Base-by-base conservation (phyloP, 2,113 vertebrate species). In the Colinus virginianus region DNA sequence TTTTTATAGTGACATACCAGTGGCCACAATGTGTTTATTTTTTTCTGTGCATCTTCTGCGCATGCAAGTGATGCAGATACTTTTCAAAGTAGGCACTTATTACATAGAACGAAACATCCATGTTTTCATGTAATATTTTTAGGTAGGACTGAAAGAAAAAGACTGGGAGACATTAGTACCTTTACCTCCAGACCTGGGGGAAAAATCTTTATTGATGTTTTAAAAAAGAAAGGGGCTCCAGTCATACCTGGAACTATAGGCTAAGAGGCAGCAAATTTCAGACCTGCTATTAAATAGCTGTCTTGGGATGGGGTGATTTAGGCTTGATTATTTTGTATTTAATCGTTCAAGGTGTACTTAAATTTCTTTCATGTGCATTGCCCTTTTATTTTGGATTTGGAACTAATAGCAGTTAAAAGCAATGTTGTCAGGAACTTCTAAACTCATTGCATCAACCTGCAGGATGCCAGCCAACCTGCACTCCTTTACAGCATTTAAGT, bases 51-150 rank as follows among this genome's bases (percentile, higher is more conserved):
- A 28, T 70, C n/a, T 53, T 63, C 36, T 64, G 14, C 58, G 18
- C 58, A 18, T 22, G 2, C 43, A 76, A 92, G 26, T 45, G 36
- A 69, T 76, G 26, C 48, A 89, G 53, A 32, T 69, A 28, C n/a
- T 94, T 90, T 81, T 38, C 43, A 84, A 82, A 76, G 30, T 36
- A 58, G 63, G 64, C 45, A 32, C 13, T 55, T 45, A 48, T 88
- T 90, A 62, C 8, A 7, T n/a, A 51, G 36, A n/a, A 30, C 0
- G 1, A 34, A 71, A 66, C 0, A 0, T 51, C 25, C 13, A 11
- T 2, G 1, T 82, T 87, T 86, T 88, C 38, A 26, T 11, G 14
- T 26, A 51, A 49, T 66, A 14, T 87, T 75, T 88, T 69, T n/a
- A 48, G 14, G 59, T 64, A 23, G 53, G 30, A 46, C 66, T 18